phyloP scores from a whole-genome alignment of 2,797 vertebrate genomes.

The Benthosema pterotum region DNA sequence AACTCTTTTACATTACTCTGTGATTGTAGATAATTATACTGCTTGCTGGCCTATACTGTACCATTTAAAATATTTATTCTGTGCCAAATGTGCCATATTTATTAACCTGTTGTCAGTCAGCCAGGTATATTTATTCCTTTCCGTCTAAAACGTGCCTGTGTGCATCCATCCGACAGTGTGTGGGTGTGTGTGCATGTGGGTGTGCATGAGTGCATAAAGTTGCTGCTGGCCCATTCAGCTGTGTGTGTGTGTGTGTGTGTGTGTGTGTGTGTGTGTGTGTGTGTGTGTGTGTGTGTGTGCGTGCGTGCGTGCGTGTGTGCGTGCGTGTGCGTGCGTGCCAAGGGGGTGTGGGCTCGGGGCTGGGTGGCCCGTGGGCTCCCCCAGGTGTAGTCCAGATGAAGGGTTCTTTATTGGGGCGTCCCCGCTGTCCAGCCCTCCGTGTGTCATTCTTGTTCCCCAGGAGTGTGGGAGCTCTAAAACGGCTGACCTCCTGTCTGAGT shows the following conservation, averaged over 20 bases:
- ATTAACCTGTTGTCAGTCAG: not conserved
- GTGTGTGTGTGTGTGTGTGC: slow-evolving; percentile 35
- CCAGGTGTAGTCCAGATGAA: slow-evolving; percentile 77
- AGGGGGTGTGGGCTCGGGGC: slow-evolving; percentile 51
- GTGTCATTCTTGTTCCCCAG: slow-evolving; percentile 59
- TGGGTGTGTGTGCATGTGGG: slow-evolving; percentile 23
- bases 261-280: slow-evolving; percentile 15
- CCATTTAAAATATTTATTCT: not conserved
- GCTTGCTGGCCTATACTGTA: not conserved
- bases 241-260: slow-evolving; percentile 13
- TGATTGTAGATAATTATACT: no score
- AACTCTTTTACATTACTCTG: no score
- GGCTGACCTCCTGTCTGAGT: slow-evolving; percentile 66
- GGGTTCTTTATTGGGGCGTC: slow-evolving; percentile 62
- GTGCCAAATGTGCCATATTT: not conserved
- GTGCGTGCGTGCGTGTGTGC: slow-evolving; percentile 4
- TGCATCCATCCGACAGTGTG: no score
- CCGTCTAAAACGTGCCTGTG: slow-evolving; percentile 10
- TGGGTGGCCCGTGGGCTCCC: slow-evolving; percentile 70
- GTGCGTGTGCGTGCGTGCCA: slow-evolving; percentile 43
- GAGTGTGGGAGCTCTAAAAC: slow-evolving; percentile 66
- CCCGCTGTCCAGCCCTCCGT: slow-evolving; percentile 65
- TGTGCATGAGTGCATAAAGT: slow-evolving; percentile 1
- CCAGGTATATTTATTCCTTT: slow-evolving; percentile 11
- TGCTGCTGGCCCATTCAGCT: not conserved